Conservation (phyloP, 2,113 vertebrate species). For the Heterocephalus glaber region DNA sequence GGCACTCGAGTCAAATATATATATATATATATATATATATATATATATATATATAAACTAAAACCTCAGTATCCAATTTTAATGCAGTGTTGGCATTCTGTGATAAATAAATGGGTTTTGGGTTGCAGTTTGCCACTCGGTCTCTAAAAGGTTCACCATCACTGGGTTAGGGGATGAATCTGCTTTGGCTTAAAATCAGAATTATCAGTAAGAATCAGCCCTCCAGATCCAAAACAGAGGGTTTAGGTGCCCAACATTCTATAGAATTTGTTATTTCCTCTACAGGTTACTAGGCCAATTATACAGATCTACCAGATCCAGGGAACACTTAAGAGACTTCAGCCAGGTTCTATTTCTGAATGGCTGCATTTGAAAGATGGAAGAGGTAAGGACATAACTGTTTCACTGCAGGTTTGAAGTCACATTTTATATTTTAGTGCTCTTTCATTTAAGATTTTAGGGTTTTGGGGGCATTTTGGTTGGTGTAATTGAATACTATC, state of each 20-base stretch:
- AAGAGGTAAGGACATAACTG: constrained; percentile 51
- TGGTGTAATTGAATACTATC: constrained; percentile 17
- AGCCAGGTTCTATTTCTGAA: not conserved
- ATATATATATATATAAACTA: too few species aligned
- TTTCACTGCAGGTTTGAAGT: not conserved
- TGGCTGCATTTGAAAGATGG: not conserved
- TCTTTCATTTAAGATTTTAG: constrained; percentile 27
- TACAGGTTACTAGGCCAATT: not conserved
- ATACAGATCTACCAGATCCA: not conserved
- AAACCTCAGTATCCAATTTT: not conserved
- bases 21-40: too few species aligned
- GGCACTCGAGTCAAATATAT: not conserved
- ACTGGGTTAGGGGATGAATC: not conserved
- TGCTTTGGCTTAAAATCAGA: constrained; percentile 61
- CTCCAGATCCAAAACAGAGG: constrained; percentile 48
- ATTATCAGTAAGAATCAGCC: constrained; percentile 22
- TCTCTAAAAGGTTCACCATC: not conserved
- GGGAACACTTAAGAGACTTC: not conserved
- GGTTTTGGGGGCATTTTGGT: not conserved
- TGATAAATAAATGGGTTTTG: not conserved
- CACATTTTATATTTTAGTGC: constrained; percentile 5
- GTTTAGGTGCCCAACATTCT: not conserved
- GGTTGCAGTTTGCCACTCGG: not conserved
- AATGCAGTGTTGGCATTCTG: not conserved
- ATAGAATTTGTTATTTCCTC: constrained; percentile 5